phyloP scores from a whole-genome alignment of 64 coral and sea anemone species.

The Montipora efflorescens region DNA sequence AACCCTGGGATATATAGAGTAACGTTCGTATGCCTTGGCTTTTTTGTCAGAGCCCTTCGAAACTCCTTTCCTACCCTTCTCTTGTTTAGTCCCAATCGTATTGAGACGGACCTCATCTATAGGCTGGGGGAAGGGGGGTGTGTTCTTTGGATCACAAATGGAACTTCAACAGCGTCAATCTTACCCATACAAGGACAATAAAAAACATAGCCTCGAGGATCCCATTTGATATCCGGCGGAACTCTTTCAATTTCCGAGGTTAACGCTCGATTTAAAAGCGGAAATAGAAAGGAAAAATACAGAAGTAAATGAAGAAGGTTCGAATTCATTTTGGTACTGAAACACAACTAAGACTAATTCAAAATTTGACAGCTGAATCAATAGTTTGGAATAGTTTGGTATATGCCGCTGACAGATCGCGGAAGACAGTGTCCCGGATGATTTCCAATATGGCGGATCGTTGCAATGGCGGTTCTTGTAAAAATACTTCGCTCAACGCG shows the following conservation, averaged over 20 bases:
- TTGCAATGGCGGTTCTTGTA: no score
- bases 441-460: no score
- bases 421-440: no score
- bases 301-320: neutral
- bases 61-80: no score
- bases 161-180: neutral
- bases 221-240: constrained; percentile 49
- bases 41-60: no score
- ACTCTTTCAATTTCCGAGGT: constrained; percentile 15
- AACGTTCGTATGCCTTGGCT: no score
- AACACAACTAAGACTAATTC: neutral
- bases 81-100: no score
- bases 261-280: neutral
- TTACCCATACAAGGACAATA: constrained; percentile 99
- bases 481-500: no score
- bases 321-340: neutral
- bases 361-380: neutral
- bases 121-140: no score
- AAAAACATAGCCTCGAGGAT: constrained; percentile 83
- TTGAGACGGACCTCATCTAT: no score
- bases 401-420: neutral
- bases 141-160: no score
- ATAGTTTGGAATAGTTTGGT: neutral
- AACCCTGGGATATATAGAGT: no score
- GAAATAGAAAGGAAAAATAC: neutral